Conservation (phyloP, 2,797 vertebrate genomes). For the Amblyopsis hoosieri region DNA sequence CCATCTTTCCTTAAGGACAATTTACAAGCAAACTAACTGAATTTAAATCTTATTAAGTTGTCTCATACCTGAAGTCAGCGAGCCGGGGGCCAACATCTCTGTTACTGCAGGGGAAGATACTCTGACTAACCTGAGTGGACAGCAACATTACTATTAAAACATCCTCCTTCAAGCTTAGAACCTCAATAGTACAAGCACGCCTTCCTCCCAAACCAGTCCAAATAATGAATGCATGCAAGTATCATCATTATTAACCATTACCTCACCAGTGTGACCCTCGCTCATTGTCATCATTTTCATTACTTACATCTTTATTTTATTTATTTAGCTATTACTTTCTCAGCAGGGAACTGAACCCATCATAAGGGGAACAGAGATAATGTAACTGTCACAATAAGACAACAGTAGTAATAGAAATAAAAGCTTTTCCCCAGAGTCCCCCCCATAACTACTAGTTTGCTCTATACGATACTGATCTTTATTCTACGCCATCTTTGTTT, state of each 20-base stretch:
- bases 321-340: too few species aligned
- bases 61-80: conserved; percentile 64
- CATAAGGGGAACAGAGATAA: too few species aligned
- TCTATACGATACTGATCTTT: background rate
- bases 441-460: too few species aligned
- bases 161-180: background rate
- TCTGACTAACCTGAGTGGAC: conserved; percentile 79
- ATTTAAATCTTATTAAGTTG: background rate
- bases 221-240: too few species aligned
- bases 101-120: conserved; percentile 61
- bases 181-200: background rate
- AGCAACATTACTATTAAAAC: background rate
- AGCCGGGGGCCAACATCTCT: conserved; percentile 66
- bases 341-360: too few species aligned
- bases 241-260: conserved; percentile 1
- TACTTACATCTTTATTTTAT: background rate
- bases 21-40: too few species aligned
- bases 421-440: too few species aligned
- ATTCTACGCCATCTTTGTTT: conserved; percentile 1
- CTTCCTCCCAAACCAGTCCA: too few species aligned
- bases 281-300: background rate
- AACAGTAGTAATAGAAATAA: too few species aligned
- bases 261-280: too few species aligned
- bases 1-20: too few species aligned
- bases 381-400: too few species aligned